Base-by-base conservation (phyloP, 2,113 vertebrate genomes). In the Condylura cristata region DNA sequence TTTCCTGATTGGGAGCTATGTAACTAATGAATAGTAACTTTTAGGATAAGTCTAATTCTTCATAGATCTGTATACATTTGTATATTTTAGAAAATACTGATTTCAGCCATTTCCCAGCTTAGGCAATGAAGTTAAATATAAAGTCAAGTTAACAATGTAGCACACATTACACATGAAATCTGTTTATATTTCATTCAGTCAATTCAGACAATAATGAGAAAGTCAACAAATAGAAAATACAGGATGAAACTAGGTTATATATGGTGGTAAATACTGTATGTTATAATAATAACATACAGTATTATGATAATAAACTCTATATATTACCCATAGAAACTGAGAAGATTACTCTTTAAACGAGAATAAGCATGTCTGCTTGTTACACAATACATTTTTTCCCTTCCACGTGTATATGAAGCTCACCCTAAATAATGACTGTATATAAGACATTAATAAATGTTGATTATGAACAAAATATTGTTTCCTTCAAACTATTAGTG, bases 181-280 rank as follows among this genome's bases (percentile, higher is more conserved):
- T 6, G 58, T 90, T 93, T 85, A 4, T 58, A 82, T 78, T 74
- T 91, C 3, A 89, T 66, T 86, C 30, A 89, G 82, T 78, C 24
- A 60, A 53, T 60, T 93, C 34, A n/a, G n/a, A n/a, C n/a, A n/a
- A n/a, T 68, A 79, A 0, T 70, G 13, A 79, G 6, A 89, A 86
- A 76, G 12, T 41, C 37, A 89, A 74, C 83, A 87, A 39, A 70
- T 0, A 71, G 8, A 71, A 93, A 76, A 48, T 39, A 44, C 61
- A 74, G n/a, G 6, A 48, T 75, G 13, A 80, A 89, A 60, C 2
- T 6, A 76, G 34, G 94, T 96, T 94, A 76, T 94, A 93, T 95
- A 32, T 58, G 83, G 17, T 84, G 41, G 8, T 82, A 71, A 92
- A 70, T 81, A 8, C 28, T 79, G 11, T 37, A 72, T 7, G 24